Base-by-base conservation (phyloP, 2,113 vertebrate genomes). In the Aldabrachelys gigantea region DNA sequence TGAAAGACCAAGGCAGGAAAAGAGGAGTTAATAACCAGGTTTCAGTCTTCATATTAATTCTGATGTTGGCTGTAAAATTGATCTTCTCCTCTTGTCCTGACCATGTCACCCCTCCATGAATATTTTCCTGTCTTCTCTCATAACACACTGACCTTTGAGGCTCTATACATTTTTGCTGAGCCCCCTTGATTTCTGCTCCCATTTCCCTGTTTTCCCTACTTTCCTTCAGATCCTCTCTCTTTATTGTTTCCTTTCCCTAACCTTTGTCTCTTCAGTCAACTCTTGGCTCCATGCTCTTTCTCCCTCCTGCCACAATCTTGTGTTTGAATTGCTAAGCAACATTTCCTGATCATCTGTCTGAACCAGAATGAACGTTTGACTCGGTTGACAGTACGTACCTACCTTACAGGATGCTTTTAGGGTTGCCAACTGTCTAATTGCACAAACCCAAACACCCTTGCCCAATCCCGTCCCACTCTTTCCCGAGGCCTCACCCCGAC, bases 301-400 rank as follows among this genome's bases (percentile, higher is more conserved):
- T 88, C 85, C 80, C 44, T 62, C 5, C 31, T 24, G 44, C 41
- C 62, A 65, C 4, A 17, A 49, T 35, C 59, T 92, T 57, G 82
- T 82, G 5, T 79, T 25, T 31, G 44, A 91, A 85, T 50, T 76
- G 79, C 11, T 62, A 41, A 5, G 2, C 4, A 75, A 25, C 11
- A 10, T 41, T 75, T 24, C 72, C 41, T 44, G 24, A 6, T 75
- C 72, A 27, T n/a, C 75, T 80, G 4, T 80, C 25, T 72, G n/a
- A 84, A 88, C 0, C n/a, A 6, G 31, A 94, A 50, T 35, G 38
- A 75, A 5, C 0, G 0, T 79, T 41, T 49, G 47, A 7, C 1
- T 35, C 4, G 17, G 22, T 22, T 9, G 53, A 82, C 87, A 88
- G 31, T 3, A 47, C 13, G 89, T 65, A 47, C 89, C 38, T 89